These are phyloP conservation scores for Crocallis elinguaria DNA, from an alignment of 2,888 invertebrate species.

Conservation along the genomic window DNA sequence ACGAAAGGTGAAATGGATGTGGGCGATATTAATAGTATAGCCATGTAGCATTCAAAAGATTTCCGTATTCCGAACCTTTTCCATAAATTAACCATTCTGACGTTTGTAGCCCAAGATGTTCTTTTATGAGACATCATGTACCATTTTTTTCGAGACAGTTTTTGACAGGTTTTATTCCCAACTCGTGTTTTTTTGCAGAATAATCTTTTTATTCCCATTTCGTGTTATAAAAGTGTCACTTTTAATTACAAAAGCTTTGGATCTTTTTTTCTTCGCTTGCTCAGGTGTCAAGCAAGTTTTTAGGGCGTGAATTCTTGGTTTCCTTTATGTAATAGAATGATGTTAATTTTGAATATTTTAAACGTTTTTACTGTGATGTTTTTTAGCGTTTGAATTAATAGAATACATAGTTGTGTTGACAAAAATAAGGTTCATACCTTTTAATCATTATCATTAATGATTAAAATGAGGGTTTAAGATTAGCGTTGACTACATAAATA, in stretches of 20 bases:
- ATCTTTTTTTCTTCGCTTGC: slow-evolving; percentile 41
- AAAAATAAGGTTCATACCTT: no score
- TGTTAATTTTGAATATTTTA: slow-evolving; percentile 18
- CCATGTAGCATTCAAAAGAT: slow-evolving; percentile 51
- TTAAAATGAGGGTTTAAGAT: no score
- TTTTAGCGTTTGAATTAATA: neutral
- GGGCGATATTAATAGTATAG: slow-evolving; percentile 54
- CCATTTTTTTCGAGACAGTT: slow-evolving; percentile 52
- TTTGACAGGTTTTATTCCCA: slow-evolving; percentile 54
- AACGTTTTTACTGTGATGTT: neutral
- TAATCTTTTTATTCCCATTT: slow-evolving; percentile 45
- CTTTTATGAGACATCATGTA: neutral
- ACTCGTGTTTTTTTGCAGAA: slow-evolving; percentile 34
- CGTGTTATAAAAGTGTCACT: slow-evolving; percentile 70
- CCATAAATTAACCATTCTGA: slow-evolving; percentile 68
- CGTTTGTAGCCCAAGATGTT: slow-evolving; percentile 51
- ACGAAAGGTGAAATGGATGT: slow-evolving; percentile 39
- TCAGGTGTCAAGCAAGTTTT: slow-evolving; percentile 57
- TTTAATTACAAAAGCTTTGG: slow-evolving; percentile 71
- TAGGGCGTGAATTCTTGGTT: slow-evolving; percentile 32
- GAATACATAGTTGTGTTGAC: neutral
- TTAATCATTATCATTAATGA: no score
- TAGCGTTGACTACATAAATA: no score
- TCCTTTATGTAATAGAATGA: slow-evolving; percentile 1
- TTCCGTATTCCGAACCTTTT: slow-evolving; percentile 61